Base-by-base conservation (phyloP, 2,113 vertebrate species). In the Xiphorhynchus elegans region DNA sequence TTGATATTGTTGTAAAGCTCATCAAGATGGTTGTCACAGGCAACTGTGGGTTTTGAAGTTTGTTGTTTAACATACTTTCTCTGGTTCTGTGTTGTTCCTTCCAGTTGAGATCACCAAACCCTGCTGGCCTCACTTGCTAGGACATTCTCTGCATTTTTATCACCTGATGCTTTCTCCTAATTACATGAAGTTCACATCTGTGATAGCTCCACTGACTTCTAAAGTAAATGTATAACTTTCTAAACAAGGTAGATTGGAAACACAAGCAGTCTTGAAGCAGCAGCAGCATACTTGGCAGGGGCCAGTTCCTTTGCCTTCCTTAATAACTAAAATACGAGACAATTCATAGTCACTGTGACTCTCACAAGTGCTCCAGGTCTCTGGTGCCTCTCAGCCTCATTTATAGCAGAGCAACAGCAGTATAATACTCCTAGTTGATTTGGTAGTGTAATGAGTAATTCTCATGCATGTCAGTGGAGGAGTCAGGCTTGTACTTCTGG, bases 201-300 rank as follows among this genome's bases (percentile, higher is more conserved):
- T 84, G 86, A 40, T 84, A 81, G 89, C 60, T 93, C 83, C 63
- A 23, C 90, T 90, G 90, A 88, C 80, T 95, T 86, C 60, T n/a
- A 17, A 39, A 93, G 95, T 95, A 81, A 96, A 95, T 94, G 91
- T 89, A 4, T 95, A 95, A 95, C 94, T 95, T 95, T 86, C 49
- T 90, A 94, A 95, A 92, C 92, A 81, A 93, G 79, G 67, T 4
- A 55, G 59, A 49, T 58, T 81, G 88, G 84, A 47, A 93, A 42
- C 42, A 76, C 78, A 67, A 37, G 73, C 4, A 60, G 18, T 68
- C 56, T 74, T 81, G 91, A 89, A 84, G 93, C 90, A 89, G 90
- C 92, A 90, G 95, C 94, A 95, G 72, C 83, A 70, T n/a, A 20
- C 60, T 68, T 80, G 52, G 62, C 84, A 84, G 75, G 47, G 80